Base-by-base conservation (phyloP, 2,888 invertebrate species). In the Stenurella melanura region DNA sequence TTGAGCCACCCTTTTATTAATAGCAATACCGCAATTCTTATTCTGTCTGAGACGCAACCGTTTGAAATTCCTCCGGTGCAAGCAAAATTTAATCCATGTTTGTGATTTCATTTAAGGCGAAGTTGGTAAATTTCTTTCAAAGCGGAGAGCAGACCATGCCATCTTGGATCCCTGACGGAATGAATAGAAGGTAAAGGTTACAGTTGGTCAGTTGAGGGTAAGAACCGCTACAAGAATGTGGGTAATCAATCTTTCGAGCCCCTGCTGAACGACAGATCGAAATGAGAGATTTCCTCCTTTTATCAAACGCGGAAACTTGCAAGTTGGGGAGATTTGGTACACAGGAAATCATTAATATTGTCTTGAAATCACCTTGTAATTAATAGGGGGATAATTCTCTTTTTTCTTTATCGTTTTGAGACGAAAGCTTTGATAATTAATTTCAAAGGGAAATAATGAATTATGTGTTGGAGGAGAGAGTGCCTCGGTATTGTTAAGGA, bases 201-300 rank as follows among this genome's bases (percentile, higher is more conserved):
- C 19, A 18, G n/a, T 21, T 50, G 70, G 70, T 60, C 70, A 58
- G 58, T 57, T 60, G 58, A 30, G 21, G 60, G 60, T 38, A 57
- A 70, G 19, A 42, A 17, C 70, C 6, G 42, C 68, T 54, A n/a
- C 57, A 69, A 57, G 68, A 30, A 57, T 57, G 57, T 30, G 30
- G 57, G 34, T 19, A 69, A 57, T 56, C 68, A 69, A 57, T 69
- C 57, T 50, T 30, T n/a, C 56, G 42, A 19, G 42, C 50, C 67
- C 26, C 11, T 18, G 26, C 56, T 12, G 68, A 68, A 26, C 19
- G 54, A 54, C 67, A 54, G 67, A 56, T 54, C 54, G 50, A 54
- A 54, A 67, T 54, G 42, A 42, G 38, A 64, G 64, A 64, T 64
- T 64, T 64, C 61, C 61, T 30, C 64, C 42, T 64, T 64, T 19